Conservation (phyloP, 2,888 invertebrate species). For the Nesidiocoris tenuis region DNA sequence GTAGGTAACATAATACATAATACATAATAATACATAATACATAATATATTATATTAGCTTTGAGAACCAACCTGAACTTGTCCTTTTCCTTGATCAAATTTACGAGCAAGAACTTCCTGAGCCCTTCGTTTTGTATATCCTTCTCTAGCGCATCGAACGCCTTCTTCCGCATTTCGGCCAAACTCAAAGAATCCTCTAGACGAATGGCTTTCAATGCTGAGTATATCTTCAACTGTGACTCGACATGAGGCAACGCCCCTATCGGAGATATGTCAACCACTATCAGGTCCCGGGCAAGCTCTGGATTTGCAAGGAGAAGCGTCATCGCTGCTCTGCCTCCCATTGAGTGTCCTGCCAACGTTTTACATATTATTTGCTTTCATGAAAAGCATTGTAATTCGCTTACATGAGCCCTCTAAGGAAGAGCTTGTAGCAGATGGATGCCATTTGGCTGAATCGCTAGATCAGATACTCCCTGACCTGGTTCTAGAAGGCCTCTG, state of each 20-base stretch:
- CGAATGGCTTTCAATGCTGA: conserved; percentile 65
- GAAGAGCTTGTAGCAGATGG: too few species aligned
- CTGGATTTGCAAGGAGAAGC: conserved; percentile 70
- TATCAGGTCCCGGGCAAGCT: conserved; percentile 65
- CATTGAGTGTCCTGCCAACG: conserved; percentile 91
- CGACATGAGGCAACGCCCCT: conserved; percentile 63
- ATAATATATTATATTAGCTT: too few species aligned
- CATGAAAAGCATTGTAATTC: too few species aligned
- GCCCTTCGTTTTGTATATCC: conserved; percentile 54
- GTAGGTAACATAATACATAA: too few species aligned
- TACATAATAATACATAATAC: too few species aligned
- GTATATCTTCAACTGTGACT: conserved; percentile 65
- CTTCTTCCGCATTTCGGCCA: conserved; percentile 68
- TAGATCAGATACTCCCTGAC: too few species aligned
- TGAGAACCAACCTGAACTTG: conserved; percentile 19
- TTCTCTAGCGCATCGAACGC: conserved; percentile 66
- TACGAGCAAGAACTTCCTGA: conserved; percentile 72
- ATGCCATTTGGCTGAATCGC: too few species aligned
- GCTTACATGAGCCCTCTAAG: too few species aligned
- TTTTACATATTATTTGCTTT: too few species aligned
- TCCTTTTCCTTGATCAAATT: conserved; percentile 70
- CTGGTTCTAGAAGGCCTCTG: too few species aligned
- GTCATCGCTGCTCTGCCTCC: conserved; percentile 84
- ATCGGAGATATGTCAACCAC: conserved; percentile 74
- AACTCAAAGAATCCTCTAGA: conserved; percentile 62